Percentiles rank a stretch among this genome's conserved stretches.
These are phyloP conservation scores for Carlito syrichta DNA, from an alignment of 2,113 vertebrate species.

Conservation along the genomic window DNA sequence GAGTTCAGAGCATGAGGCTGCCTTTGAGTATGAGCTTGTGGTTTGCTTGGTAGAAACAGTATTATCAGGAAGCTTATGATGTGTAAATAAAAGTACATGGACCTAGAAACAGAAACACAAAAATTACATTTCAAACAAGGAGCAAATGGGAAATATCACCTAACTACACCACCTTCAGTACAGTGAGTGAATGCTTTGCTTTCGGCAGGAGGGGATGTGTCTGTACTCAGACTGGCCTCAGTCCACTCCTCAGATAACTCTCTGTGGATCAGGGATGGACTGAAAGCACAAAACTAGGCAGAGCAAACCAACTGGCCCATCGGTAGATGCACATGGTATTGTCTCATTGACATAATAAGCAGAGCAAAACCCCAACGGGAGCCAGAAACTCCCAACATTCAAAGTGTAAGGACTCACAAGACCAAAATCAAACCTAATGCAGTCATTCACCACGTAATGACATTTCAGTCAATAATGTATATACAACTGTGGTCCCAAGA, in stretches of 20 bases:
- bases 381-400: not conserved
- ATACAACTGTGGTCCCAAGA: not conserved
- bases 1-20: conserved; percentile 74
- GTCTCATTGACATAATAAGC: not conserved
- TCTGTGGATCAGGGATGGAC: not conserved
- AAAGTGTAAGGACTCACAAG: not conserved
- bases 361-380: not conserved
- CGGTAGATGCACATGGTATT: not conserved
- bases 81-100: conserved; percentile 95
- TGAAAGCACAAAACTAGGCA: not conserved
- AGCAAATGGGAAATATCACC: not conserved
- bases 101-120: conserved; percentile 83
- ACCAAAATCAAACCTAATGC: not conserved
- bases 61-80: conserved; percentile 90
- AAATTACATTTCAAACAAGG: not conserved
- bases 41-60: conserved; percentile 82
- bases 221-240: accelerated
- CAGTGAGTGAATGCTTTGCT: accelerated
- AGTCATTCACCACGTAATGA: not conserved
- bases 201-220: accelerated
- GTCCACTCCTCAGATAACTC: not conserved
- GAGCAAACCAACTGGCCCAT: not conserved
- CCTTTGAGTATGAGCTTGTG: conserved; percentile 52
- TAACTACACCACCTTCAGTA: not conserved
- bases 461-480: not conserved